Evolutionary conservation across 2,797 vertebrate genomes (phyloP), one percentile per base, ranked within the genome.

Genomic region (Nyctibius grandis): DNA sequence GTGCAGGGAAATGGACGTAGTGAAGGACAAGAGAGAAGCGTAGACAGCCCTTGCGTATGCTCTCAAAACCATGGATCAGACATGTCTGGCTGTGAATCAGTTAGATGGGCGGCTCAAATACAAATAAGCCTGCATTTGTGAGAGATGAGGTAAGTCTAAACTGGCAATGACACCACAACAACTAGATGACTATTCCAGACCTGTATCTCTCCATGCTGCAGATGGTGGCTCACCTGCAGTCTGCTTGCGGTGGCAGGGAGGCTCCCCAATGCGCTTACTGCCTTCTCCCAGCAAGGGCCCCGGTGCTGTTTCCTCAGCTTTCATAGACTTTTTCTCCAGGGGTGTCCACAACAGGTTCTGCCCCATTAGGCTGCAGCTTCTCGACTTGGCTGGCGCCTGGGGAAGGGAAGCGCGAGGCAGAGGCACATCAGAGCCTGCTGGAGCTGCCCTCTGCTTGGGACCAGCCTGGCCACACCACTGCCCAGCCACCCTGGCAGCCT

Each of bases 281-380:
- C 12, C 40, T 84, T 68, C 53, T 78, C 19, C 61, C 48, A 60
- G 11, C 19, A 12, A 87, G 19, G 33, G 8, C 22, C 16, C 25
- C 2, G 0, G 4, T 0, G 5, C 10, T 31, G 9, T 31, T 60
- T 51, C 29, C 22, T 79, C 8, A 5, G 26, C 38, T 59, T 78
- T 25, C 3, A 1, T 15, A 47, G 56, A 33, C 15, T 4, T 56
- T 67, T 72, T 17, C 21, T n/a, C 50, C 2, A 2, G 26, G 34
- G 4, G 0, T 64, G 36, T 16, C 21, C 25, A 42, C 5, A 3
- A 29, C 33, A 13, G 28, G 38, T 45, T 25, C 57, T 44, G 38
- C 31, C 48, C 31, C 1, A 4, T 38, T 13, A 47, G 21, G 38
- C 18, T 74, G 60, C 34, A 70, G n/a, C 38, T 72, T 63, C 59